Evolutionary conservation across 1,140 invertebrate species (phyloP), one percentile per base, ranked within the genome.

Genomic region (Sycobia sp.): DNA sequence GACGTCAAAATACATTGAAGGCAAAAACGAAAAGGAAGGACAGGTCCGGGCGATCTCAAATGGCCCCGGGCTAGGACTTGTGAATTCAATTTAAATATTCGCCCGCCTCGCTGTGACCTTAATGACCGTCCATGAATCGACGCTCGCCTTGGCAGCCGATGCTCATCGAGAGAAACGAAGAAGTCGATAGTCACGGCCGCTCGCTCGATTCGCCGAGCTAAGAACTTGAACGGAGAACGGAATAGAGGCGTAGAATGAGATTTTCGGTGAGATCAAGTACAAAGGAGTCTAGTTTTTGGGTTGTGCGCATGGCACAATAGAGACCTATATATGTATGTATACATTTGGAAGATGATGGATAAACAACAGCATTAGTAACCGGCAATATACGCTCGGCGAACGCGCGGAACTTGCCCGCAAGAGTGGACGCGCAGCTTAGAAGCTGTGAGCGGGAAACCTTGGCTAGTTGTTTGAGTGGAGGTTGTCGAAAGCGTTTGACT

Each of bases 51-150:
- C n/a, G n/a, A n/a, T n/a, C n/a, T n/a, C n/a, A n/a, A 54, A 56
- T 69, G 49, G 68, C 73, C 68, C 66, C 57, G 60, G 66, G 75
- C 68, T 55, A 68, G 70, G 56, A 69, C 74, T 73, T 72, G 70
- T 78, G 77, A 79, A 79, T 79, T 78, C 70, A 77, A 79, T 79
- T 77, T 75, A 79, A 80, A 78, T 79, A 80, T 79, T 77, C 76
- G 70, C 56, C 53, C 25, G 68, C 51, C 73, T 59, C 66, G 60
- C 22, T 18, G 64, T 68, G 77, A 73, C 70, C 77, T 78, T 79
- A 80, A 80, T 79, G 77, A 78, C 73, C 71, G 71, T 55, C 65
- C 67, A 65, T 63, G 66, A 69, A 67, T 65, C 57, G 53, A 46
- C 16, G 60, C 41, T 38, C 11, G 16, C 36, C 36, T 14, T 38